Conservation (phyloP, 2,797 vertebrate genomes). For the Sebastiscus tertius region DNA sequence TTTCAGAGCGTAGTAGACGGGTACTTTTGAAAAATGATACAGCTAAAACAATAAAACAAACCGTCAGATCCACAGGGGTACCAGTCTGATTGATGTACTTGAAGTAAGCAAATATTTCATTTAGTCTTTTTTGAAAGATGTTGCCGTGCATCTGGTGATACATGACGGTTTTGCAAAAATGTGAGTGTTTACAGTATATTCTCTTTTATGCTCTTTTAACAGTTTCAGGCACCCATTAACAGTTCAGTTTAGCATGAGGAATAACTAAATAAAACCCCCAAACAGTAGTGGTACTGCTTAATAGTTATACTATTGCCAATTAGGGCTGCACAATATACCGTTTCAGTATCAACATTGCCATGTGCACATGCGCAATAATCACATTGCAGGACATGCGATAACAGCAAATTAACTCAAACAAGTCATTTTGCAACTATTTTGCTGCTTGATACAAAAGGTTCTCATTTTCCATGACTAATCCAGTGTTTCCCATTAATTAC, state of each 20-base stretch:
- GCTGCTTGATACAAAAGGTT: background rate
- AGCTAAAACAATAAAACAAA: conserved; percentile 24
- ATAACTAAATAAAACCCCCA: background rate
- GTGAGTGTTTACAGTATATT: background rate
- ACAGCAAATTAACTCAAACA: background rate
- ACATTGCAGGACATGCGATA: background rate
- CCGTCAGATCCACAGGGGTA: background rate
- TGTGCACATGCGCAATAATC: background rate
- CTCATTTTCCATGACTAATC: background rate
- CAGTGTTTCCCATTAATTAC: background rate
- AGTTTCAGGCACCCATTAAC: conserved; percentile 8
- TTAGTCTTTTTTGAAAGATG: conserved; percentile 8
- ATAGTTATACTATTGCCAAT: background rate
- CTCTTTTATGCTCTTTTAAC: background rate
- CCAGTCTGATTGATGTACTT: conserved; percentile 18
- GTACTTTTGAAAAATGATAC: conserved; percentile 40
- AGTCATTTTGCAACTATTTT: background rate
- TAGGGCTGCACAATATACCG: background rate
- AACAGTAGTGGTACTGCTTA: background rate
- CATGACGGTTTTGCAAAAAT: conserved; percentile 1
- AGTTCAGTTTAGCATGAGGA: background rate
- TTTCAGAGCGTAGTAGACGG: background rate
- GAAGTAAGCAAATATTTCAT: conserved; percentile 16
- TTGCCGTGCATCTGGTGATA: conserved; percentile 1
- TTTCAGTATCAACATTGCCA: background rate